phyloP scores from a whole-genome alignment of 2,113 vertebrate genomes.

The Casuarius casuarius region DNA sequence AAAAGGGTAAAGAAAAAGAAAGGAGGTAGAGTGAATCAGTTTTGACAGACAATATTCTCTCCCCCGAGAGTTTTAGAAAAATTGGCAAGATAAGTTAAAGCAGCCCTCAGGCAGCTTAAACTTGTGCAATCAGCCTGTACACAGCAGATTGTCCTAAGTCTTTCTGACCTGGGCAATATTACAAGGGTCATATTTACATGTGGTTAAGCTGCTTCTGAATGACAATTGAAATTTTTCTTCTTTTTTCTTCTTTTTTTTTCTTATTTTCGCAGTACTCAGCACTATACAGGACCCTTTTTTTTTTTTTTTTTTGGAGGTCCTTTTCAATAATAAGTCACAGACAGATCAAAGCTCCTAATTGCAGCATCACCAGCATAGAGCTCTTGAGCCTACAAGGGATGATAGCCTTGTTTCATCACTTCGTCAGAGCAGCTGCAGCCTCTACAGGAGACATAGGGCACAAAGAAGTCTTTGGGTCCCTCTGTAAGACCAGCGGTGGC shows the following conservation, averaged over 20 bases:
- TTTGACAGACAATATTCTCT: not conserved
- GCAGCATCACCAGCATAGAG: not conserved
- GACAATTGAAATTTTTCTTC: not conserved
- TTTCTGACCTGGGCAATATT: constrained; percentile 2
- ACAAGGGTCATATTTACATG: constrained; percentile 18
- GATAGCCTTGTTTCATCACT: not conserved
- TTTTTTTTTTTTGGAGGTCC: not conserved
- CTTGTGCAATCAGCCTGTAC: constrained; percentile 7
- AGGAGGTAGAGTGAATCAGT: not conserved
- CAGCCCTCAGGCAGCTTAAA: constrained; percentile 8
- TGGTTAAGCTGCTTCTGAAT: constrained; percentile 43
- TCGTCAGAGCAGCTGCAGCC: not conserved
- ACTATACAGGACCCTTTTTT: not conserved
- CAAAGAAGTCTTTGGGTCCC: not conserved
- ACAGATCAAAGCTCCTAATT: not conserved
- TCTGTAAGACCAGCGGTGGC: not conserved
- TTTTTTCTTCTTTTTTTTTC: too few species aligned
- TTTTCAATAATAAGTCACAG: not conserved
- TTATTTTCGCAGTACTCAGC: not conserved
- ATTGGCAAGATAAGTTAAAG: not conserved
- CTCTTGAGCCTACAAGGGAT: not conserved
- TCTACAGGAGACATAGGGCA: not conserved
- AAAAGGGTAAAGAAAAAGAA: not conserved
- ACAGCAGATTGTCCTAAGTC: constrained; percentile 8
- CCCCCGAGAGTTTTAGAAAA: not conserved